These are phyloP conservation scores for Palythoa caribaeorum DNA, from an alignment of 92 coral and sea anemone species.

Conservation along the genomic window DNA sequence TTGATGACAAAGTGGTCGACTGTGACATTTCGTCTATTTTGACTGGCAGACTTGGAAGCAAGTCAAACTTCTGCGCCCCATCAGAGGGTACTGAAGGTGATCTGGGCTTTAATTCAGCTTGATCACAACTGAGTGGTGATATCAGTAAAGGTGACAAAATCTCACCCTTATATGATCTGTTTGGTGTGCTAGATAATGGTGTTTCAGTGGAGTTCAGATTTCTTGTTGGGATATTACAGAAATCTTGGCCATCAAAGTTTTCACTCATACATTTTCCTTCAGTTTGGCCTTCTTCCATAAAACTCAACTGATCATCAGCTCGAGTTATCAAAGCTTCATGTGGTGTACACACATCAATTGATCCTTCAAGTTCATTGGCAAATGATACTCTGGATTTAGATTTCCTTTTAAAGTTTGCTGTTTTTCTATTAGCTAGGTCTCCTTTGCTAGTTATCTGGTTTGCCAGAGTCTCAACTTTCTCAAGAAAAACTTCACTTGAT, in stretches of 20 bases:
- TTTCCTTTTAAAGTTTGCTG: constrained; percentile 42
- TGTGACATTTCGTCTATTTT: not conserved
- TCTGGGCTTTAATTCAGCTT: not conserved
- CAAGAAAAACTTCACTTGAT: constrained; percentile 38
- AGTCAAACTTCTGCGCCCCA: not conserved
- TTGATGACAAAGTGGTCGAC: not conserved
- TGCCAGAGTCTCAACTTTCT: constrained; percentile 40
- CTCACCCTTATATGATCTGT: not conserved
- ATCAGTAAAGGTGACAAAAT: not conserved
- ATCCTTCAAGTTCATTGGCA: constrained; percentile 22
- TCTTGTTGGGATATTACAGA: not conserved
- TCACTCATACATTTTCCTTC: not conserved
- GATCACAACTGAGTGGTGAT: not conserved
- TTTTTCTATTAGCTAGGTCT: not conserved
- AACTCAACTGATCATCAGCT: not conserved
- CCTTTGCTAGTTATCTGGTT: constrained; percentile 26
- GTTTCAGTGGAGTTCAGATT: not conserved
- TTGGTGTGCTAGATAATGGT: constrained; percentile 24
- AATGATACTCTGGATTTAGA: not conserved
- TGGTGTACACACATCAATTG: not conserved
- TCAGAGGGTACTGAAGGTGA: not conserved
- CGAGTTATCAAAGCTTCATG: not conserved
- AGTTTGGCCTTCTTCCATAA: not conserved
- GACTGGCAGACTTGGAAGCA: not conserved
- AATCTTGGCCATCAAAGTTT: not conserved